A percentile compares a stretch with the other conserved stretches of the same genome.
Conservation (phyloP, 2,888 invertebrate genomes). For the Chaetoderma sp. region DNA sequence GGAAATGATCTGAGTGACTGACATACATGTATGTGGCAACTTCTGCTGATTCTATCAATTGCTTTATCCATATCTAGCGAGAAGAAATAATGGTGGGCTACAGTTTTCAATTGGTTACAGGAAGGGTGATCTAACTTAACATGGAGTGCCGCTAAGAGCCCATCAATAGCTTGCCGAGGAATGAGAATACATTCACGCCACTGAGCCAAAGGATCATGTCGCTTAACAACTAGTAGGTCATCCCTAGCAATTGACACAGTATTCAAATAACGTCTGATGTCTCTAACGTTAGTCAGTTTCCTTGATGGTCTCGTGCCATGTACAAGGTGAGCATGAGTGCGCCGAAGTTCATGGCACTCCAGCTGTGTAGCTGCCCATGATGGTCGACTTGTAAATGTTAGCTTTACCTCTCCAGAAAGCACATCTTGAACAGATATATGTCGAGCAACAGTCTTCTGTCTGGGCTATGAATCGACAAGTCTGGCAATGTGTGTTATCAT, state of each 20-base stretch:
- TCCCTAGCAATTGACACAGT: no score
- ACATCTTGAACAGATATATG: no score
- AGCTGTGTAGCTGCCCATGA: constrained; percentile 26
- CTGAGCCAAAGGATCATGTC: no score
- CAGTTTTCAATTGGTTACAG: constrained; percentile 11
- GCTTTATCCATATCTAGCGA: constrained; percentile 22
- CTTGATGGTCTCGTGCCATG: constrained; percentile 32
- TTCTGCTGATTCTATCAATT: no score
- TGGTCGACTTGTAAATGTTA: constrained; percentile 27
- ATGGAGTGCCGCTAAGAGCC: constrained; percentile 16
- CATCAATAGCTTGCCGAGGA: constrained; percentile 21
- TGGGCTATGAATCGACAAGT: constrained; percentile 21
- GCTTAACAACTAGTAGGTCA: no score
- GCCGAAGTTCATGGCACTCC: constrained; percentile 33
- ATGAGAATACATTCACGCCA: constrained; percentile 20
- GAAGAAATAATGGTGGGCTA: constrained; percentile 12
- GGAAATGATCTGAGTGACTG: no score
- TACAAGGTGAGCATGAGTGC: constrained; percentile 29
- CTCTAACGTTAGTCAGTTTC: constrained; percentile 15
- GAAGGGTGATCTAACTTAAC: constrained; percentile 19
- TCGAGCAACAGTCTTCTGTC: no score
- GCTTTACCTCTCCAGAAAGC: constrained; percentile 3
- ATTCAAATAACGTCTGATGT: no score
- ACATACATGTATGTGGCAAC: no score
- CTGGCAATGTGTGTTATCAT: constrained; percentile 25